Conservation (phyloP, 2,113 vertebrate genomes). For the Rhegmatorhina hoffmannsi region DNA sequence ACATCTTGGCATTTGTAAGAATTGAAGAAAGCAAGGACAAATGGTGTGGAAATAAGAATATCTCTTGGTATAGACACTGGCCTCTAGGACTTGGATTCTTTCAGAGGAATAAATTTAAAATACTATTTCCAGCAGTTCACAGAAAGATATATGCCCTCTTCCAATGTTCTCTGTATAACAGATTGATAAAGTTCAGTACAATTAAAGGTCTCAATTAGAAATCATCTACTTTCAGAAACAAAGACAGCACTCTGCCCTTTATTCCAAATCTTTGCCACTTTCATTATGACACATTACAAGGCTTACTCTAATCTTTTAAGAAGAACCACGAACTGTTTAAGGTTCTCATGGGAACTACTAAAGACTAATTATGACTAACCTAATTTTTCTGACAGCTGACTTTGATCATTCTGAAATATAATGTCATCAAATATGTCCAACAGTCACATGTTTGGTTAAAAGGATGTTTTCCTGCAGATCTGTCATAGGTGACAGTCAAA, state of each 20-base stretch:
- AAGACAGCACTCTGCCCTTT: not conserved
- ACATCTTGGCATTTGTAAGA: not conserved
- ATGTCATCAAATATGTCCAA: slow-evolving; percentile 42
- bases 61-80: not conserved
- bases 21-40: not conserved
- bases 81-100: not conserved
- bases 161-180: not conserved
- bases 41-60: slow-evolving; percentile 4
- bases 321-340: slow-evolving; percentile 38
- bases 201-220: slow-evolving; percentile 28
- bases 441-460: slow-evolving; percentile 57
- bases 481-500: not conserved
- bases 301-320: slow-evolving; percentile 62
- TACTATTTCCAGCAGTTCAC: not conserved
- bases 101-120: slow-evolving; percentile 13
- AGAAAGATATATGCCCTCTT: not conserved
- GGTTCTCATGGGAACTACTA: slow-evolving; percentile 61
- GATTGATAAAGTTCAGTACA: not conserved
- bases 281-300: slow-evolving; percentile 66
- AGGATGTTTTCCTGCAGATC: slow-evolving; percentile 1
- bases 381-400: slow-evolving; percentile 52
- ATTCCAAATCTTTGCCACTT: slow-evolving; percentile 58
- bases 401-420: slow-evolving; percentile 52
- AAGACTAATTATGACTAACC: slow-evolving; percentile 33
- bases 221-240: slow-evolving; percentile 24